Evolutionary conservation across 2,888 invertebrate genomes (phyloP), one percentile per base, ranked within the genome.

Genomic region (Dioctria linearis): DNA sequence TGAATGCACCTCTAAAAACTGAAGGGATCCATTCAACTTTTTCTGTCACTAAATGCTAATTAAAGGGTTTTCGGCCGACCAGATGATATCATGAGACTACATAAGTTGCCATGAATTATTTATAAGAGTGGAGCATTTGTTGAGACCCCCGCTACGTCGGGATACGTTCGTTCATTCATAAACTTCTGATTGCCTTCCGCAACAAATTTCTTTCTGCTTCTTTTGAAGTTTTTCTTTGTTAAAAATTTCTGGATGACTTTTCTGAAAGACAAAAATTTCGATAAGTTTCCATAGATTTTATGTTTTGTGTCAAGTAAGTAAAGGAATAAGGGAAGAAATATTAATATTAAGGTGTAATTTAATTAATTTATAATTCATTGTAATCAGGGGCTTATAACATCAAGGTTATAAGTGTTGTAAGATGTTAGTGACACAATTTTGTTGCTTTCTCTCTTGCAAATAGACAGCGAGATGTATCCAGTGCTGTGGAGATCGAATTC

Each of bases 31-130:
- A 73, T 73, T 73, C 73, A 73, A 59, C 42, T 73, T 73, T 71
- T 71, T 71, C 42, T 54, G 73, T 73, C 73, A 73, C 57, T 57
- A 73, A 73, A 73, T 73, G 73, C 73, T 73, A 73, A 73, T 73
- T 73, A 73, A 73, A 73, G 61, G 73, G 57, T 57, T 73, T 57
- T 40, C 57, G 13, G 13, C 57, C 57, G 57, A 57, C 73, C 73
- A 73, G 59, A 73, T 73, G 73, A 73, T 73, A 73, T 73, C 73
- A 57, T 5, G 73, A 42, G 39, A 25, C 25, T 25, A 25, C 25
- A 25, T 73, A 57, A 73, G 73, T 42, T 42, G 73, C 57, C 73
- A 73, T 73, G 73, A 73, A 73, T 73, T 57, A 73, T 73, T 73
- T 73, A 73, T 73, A 73, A 73, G 42, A 59, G 25, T 25, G 73